Evolutionary conservation across 53 echinoderm and acorn worm genomes (phyloP).

Genomic region (Astropecten irregularis): DNA sequence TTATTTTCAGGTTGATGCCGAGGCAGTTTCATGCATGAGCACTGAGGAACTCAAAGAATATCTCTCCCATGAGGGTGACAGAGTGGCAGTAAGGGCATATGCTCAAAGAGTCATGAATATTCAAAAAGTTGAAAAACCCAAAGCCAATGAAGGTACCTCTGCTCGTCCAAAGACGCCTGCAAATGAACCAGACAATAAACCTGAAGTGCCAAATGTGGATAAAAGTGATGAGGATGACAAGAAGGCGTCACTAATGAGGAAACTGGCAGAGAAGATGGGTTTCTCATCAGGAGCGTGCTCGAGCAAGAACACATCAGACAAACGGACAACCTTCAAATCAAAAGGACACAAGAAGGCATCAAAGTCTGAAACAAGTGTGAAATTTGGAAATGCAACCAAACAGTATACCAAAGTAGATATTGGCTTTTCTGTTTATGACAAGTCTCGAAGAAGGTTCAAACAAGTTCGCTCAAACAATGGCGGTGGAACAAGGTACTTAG

Average conservation of each 20-base stretch:
- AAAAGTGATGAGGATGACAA: background rate
- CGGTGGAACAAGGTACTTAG: too few relatives aligned
- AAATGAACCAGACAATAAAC: background rate
- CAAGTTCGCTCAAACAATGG: background rate
- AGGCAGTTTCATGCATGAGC: background rate
- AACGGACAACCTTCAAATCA: constrained; percentile 26
- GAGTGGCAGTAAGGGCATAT: background rate
- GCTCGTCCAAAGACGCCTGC: background rate
- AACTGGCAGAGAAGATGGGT: too few relatives aligned
- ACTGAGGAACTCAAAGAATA: background rate
- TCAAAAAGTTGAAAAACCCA: background rate
- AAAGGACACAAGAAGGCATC: background rate
- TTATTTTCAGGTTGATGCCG: background rate
- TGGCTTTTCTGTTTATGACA: background rate
- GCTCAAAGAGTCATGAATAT: background rate
- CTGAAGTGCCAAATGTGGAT: background rate
- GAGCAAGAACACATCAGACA: too few relatives aligned
- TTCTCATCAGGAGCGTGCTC: too few relatives aligned
- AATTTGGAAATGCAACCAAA: background rate
- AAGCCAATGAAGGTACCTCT: background rate
- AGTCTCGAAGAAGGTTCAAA: background rate
- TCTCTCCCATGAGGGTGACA: background rate
- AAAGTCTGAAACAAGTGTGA: constrained; percentile 13
- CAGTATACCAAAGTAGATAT: background rate
- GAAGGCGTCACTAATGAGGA: too few relatives aligned